Evolutionary conservation across 1,140 invertebrate species (phyloP).

Genomic region (Sitobion miscanthi): DNA sequence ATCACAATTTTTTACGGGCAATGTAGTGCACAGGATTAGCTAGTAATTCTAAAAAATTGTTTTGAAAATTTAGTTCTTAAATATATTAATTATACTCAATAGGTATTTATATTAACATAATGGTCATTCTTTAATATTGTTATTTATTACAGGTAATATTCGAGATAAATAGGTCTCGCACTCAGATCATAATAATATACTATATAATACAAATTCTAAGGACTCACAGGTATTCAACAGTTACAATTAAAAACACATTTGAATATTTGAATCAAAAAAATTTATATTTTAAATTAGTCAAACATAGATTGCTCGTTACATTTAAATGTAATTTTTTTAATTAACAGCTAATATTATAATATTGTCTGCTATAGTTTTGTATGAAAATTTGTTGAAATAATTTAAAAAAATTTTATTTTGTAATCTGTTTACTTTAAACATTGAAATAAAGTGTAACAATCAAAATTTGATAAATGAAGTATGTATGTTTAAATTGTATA

Average conservation of each 20-base stretch:
- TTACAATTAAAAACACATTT: constrained; percentile 3
- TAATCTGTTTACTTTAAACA: background rate
- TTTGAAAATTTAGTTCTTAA: background rate
- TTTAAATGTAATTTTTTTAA: background rate
- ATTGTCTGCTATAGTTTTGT: background rate
- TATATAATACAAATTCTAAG: background rate
- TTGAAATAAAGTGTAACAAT: background rate
- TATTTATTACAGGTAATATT: background rate
- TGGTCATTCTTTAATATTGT: background rate
- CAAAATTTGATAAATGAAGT: no score
- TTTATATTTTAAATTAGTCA: background rate
- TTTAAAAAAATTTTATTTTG: background rate
- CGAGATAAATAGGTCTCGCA: background rate
- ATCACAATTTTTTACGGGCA: no score
- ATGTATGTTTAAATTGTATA: no score
- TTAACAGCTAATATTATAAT: background rate
- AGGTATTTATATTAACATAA: no score
- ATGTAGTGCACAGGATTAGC: no score
- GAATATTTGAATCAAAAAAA: background rate
- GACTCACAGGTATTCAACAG: background rate
- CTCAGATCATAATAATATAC: background rate
- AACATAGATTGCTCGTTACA: background rate
- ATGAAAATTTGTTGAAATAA: background rate
- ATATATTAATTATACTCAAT: no score
- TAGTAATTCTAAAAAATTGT: background rate